A percentile compares a stretch with the other conserved stretches of the same genome.
phyloP scores from a whole-genome alignment of 2,113 vertebrate genomes.

The Carassius auratus region DNA sequence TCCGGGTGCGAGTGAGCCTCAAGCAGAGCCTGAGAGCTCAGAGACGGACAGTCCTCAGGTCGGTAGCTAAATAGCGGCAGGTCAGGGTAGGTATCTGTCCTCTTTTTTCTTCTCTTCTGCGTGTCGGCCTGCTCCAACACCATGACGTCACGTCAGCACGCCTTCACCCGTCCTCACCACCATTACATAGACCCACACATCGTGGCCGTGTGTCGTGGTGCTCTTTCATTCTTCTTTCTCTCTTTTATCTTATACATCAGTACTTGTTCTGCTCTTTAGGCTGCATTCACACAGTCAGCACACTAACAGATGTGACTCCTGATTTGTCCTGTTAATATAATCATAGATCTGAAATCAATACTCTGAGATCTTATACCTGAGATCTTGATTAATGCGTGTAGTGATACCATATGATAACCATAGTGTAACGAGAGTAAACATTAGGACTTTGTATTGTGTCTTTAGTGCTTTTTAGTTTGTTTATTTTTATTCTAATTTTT shows the following conservation, averaged over 20 bases:
- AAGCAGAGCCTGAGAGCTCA: slow-evolving; percentile 86
- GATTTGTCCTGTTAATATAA: neutral
- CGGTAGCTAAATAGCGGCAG: slow-evolving; percentile 98
- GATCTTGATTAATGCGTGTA: no score
- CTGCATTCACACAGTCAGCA: slow-evolving; percentile 9
- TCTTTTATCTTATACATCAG: slow-evolving; percentile 1
- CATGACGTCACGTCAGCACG: slow-evolving; percentile 43
- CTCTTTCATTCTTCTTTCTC: slow-evolving; percentile 44
- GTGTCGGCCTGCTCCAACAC: slow-evolving; percentile 55
- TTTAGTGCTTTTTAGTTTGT: neutral
- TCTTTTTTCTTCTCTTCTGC: slow-evolving; percentile 66
- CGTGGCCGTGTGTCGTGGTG: slow-evolving; percentile 51
- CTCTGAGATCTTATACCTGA: no score
- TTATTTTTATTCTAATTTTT: neutral
- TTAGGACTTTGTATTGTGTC: neutral
- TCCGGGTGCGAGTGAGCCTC: slow-evolving; percentile 92
- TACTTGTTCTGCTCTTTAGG: neutral
- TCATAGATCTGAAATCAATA: neutral
- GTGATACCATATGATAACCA: no score
- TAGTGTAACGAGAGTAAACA: no score
- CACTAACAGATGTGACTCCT: neutral
- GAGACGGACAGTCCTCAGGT: slow-evolving; percentile 96
- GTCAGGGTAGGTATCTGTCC: slow-evolving; percentile 94
- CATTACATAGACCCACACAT: slow-evolving; percentile 50
- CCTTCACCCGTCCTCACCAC: slow-evolving; percentile 42